These are phyloP conservation scores for Nebria ingens DNA, from an alignment of 1,140 invertebrate species.

Conservation along the genomic window DNA sequence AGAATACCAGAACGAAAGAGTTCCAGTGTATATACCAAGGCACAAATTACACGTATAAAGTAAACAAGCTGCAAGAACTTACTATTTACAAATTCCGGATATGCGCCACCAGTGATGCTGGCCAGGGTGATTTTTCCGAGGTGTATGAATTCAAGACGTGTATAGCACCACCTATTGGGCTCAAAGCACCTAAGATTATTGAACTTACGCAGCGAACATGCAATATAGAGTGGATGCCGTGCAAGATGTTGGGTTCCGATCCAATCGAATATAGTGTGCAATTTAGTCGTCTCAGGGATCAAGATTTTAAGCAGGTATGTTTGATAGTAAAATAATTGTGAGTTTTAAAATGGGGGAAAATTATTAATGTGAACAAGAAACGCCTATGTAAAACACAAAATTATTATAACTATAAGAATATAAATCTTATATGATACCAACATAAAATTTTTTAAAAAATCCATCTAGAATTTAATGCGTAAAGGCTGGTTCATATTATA, in stretches of 20 bases:
- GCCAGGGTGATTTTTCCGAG: conserved; percentile 65
- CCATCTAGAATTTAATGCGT: too few relatives aligned
- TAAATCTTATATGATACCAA: too few relatives aligned
- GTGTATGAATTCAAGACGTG: conserved; percentile 57
- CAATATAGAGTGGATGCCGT: conserved; percentile 44
- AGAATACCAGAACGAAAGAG: conserved; percentile 48
- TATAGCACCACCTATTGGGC: conserved; percentile 62
- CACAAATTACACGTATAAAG: conserved; percentile 61
- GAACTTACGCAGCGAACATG: conserved; percentile 38
- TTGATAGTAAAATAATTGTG: too few relatives aligned
- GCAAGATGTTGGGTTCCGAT: conserved; percentile 42
- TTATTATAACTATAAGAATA: too few relatives aligned
- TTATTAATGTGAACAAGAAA: too few relatives aligned
- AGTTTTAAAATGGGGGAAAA: too few relatives aligned
- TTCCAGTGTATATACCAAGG: conserved; percentile 72
- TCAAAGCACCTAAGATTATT: conserved; percentile 53
- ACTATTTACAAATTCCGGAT: conserved; percentile 73
- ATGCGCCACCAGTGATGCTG: conserved; percentile 71
- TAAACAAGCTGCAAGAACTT: conserved; percentile 68
- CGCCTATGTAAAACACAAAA: too few relatives aligned
- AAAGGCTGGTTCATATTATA: conserved; percentile 4
- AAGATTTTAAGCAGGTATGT: conserved; percentile 47
- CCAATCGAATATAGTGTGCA: conserved; percentile 55
- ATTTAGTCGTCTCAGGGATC: conserved; percentile 47
- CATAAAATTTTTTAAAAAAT: too few relatives aligned